Evolutionary conservation across 2,113 vertebrate species (phyloP).

Genomic region (Euleptes europaea): DNA sequence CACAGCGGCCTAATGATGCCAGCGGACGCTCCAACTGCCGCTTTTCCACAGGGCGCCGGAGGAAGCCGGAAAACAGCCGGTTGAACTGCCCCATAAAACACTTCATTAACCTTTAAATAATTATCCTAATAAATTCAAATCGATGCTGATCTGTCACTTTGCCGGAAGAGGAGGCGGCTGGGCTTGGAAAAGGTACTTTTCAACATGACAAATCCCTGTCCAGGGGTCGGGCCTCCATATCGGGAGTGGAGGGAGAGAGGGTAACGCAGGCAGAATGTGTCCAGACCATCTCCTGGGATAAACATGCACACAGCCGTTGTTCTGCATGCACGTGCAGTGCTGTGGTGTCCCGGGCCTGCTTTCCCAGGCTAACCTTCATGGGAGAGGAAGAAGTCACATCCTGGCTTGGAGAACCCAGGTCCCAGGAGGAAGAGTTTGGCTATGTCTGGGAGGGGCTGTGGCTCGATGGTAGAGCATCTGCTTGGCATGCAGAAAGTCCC

Average conservation of each 20-base stretch:
- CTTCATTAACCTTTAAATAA: conserved; percentile 32
- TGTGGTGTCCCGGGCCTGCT: too few relatives aligned
- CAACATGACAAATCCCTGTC: too few relatives aligned
- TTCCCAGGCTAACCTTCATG: too few relatives aligned
- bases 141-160: not conserved
- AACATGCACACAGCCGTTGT: too few relatives aligned
- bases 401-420: too few relatives aligned
- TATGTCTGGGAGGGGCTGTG: too few relatives aligned
- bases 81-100: conserved; percentile 22
- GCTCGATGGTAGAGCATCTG: too few relatives aligned
- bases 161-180: not conserved
- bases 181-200: not conserved
- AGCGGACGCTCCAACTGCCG: not conserved
- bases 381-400: too few relatives aligned
- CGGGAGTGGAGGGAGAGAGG: not conserved
- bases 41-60: rapidly evolving
- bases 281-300: not conserved
- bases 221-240: not conserved
- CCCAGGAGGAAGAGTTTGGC: too few relatives aligned
- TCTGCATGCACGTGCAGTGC: too few relatives aligned
- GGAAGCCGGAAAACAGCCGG: not conserved
- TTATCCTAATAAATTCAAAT: conserved; percentile 1
- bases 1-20: not conserved
- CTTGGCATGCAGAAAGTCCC: too few relatives aligned
- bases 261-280: too few relatives aligned